These are phyloP conservation scores for Neodiprion lecontei DNA, from an alignment of 1,140 invertebrate species.

Conservation along the genomic window DNA sequence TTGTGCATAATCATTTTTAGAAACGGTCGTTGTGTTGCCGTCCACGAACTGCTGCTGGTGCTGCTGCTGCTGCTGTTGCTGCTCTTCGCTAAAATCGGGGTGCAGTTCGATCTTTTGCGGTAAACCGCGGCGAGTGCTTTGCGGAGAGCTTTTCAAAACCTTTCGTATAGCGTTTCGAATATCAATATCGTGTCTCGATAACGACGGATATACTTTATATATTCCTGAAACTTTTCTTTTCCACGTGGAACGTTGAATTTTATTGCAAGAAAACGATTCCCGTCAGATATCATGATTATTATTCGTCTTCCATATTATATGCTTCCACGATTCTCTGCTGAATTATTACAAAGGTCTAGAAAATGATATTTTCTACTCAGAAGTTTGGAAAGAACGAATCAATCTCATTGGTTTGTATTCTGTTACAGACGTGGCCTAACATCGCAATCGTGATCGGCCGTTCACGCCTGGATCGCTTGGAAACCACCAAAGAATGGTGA, in stretches of 20 bases:
- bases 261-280: background rate
- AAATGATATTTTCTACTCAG: no score
- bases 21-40: background rate
- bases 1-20: background rate
- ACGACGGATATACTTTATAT: background rate
- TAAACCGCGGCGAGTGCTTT: background rate
- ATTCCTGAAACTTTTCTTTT: background rate
- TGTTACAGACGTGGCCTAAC: conserved; percentile 33
- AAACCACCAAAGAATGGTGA: conserved; percentile 32
- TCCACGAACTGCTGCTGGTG: background rate
- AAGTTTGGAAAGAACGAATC: conserved; percentile 8
- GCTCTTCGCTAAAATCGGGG: background rate
- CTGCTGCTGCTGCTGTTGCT: background rate
- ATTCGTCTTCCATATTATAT: no score
- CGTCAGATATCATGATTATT: background rate
- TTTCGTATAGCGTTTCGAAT: background rate
- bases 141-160: background rate
- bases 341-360: no score
- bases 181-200: background rate
- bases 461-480: conserved; percentile 23
- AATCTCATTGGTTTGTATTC: conserved; percentile 24
- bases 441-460: conserved; percentile 33
- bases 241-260: background rate
- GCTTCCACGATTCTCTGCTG: no score
- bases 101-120: background rate